phyloP scores from a whole-genome alignment of 1,140 invertebrate genomes.

The Caenorhabditis remanei region DNA sequence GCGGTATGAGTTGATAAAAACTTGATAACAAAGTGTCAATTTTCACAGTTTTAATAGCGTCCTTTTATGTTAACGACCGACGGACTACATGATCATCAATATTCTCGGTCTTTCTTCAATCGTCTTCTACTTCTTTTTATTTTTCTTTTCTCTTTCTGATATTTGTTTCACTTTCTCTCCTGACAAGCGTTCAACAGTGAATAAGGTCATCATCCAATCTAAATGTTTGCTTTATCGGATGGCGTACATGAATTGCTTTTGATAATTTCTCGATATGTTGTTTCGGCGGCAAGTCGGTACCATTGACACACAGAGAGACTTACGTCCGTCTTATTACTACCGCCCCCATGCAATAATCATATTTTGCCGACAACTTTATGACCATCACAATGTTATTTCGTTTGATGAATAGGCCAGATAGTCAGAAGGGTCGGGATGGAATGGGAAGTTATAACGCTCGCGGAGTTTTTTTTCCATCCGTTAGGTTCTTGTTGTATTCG shows the following conservation, averaged over 20 bases:
- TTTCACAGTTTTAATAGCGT: slow-evolving; percentile 53
- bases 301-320: slow-evolving; percentile 51
- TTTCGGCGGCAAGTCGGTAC: slow-evolving; percentile 41
- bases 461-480: background rate
- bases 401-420: slow-evolving; percentile 47
- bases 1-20: slow-evolving; percentile 24
- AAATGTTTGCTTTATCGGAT: slow-evolving; percentile 42
- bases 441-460: background rate
- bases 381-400: slow-evolving; percentile 32
- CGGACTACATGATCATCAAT: slow-evolving; percentile 24
- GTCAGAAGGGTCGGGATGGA: background rate
- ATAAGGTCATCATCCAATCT: slow-evolving; percentile 20
- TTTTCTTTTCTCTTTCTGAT: background rate
- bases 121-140: background rate
- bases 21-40: slow-evolving; percentile 54
- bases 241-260: slow-evolving; percentile 48
- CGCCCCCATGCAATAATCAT: slow-evolving; percentile 50
- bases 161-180: slow-evolving; percentile 33
- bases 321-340: slow-evolving; percentile 47
- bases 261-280: slow-evolving; percentile 14
- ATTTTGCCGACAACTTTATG: slow-evolving; percentile 54
- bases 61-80: slow-evolving; percentile 46
- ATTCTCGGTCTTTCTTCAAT: slow-evolving; percentile 16
- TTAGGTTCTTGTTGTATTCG: background rate
- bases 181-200: slow-evolving; percentile 43